Evolutionary conservation across 1,140 invertebrate species (phyloP).

Genomic region (Micrasema longulum): DNA sequence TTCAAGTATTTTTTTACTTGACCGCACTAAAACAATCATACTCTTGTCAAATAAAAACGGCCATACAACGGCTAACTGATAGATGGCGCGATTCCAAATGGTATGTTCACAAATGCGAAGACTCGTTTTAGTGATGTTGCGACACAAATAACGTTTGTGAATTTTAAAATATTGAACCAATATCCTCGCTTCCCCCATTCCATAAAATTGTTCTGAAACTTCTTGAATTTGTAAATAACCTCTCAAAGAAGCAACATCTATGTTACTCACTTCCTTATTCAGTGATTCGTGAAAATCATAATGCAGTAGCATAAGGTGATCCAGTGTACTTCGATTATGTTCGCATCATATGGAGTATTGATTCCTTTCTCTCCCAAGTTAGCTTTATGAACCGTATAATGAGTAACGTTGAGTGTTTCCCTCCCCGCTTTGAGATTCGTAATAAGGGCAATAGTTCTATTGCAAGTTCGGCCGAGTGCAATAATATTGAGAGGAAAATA

Average conservation of each 20-base stretch:
- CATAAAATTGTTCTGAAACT: conserved; percentile 7
- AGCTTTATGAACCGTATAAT: conserved; percentile 43
- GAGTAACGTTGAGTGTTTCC: conserved; percentile 37
- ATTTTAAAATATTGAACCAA: too few species aligned
- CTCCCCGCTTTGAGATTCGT: conserved; percentile 10
- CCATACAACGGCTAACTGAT: too few species aligned
- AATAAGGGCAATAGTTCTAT: conserved; percentile 33
- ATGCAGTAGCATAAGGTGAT: conserved; percentile 27
- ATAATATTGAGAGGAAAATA: conserved; percentile 40
- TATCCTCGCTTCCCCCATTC: too few species aligned
- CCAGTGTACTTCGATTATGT: conserved; percentile 22
- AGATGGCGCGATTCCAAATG: too few species aligned
- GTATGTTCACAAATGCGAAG: too few species aligned
- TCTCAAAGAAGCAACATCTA: conserved; percentile 18
- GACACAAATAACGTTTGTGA: too few species aligned
- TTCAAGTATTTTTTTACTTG: too few species aligned
- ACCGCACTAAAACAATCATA: too few species aligned
- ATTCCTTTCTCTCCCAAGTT: conserved; percentile 31
- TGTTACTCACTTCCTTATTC: background rate
- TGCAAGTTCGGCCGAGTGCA: conserved; percentile 30
- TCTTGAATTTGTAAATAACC: conserved; percentile 22
- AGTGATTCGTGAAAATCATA: conserved; percentile 20
- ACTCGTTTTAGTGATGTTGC: too few species aligned
- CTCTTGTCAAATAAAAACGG: too few species aligned
- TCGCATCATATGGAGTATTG: conserved; percentile 18